Evolutionary conservation across 35 echinoderm and acorn worm species (phyloP).

Genomic region (Ophiothrix spiculata): DNA sequence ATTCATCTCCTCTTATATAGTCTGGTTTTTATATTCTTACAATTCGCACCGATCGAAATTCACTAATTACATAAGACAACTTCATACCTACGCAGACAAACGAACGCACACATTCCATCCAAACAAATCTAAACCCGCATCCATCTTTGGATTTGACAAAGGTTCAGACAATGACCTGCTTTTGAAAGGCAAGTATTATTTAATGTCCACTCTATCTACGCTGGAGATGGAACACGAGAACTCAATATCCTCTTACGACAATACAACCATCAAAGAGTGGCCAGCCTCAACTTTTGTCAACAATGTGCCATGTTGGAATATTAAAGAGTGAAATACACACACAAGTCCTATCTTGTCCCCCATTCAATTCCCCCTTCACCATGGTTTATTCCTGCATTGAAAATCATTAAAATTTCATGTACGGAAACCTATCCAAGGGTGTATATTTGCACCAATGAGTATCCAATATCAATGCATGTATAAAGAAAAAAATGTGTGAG

Average conservation of each 20-base stretch:
- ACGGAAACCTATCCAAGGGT: background rate
- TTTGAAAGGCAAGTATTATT: background rate
- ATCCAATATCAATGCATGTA: background rate
- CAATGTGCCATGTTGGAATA: background rate
- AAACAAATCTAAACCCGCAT: background rate
- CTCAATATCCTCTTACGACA: background rate
- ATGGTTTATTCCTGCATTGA: background rate
- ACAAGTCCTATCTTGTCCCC: background rate
- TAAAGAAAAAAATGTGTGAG: background rate
- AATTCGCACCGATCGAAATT: background rate
- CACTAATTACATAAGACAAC: background rate
- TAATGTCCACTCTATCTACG: conserved; percentile 3
- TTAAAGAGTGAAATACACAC: background rate
- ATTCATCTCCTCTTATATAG: no score
- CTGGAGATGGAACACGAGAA: background rate
- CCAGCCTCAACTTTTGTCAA: background rate
- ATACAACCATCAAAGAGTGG: background rate
- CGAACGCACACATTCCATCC: conserved; percentile 1
- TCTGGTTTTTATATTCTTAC: no score
- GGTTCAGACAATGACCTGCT: conserved; percentile 20
- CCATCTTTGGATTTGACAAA: background rate
- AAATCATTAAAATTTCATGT: background rate
- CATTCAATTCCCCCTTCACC: background rate
- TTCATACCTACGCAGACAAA: background rate
- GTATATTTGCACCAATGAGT: background rate